Conservation (phyloP, 2,113 vertebrate genomes). For the Daubentonia madagascariensis region DNA sequence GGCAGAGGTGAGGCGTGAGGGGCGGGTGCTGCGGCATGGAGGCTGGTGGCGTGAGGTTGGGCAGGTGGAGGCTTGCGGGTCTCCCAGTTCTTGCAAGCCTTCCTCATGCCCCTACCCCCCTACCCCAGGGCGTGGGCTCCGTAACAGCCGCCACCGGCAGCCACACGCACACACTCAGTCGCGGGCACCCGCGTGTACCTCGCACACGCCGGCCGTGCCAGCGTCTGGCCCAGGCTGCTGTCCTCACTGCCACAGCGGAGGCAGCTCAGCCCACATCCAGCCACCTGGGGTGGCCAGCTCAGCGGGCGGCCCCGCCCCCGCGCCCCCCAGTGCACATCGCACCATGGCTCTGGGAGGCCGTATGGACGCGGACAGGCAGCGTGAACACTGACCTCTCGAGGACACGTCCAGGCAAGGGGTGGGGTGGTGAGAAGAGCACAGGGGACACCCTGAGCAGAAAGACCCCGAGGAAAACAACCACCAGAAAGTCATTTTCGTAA, state of each 20-base stretch:
- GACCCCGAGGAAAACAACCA: background rate
- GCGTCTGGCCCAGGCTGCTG: background rate
- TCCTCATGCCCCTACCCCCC: background rate
- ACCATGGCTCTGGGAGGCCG: background rate
- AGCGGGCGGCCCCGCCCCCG: background rate
- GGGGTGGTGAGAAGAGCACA: background rate
- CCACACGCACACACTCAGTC: background rate
- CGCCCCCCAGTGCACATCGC: fast-evolving
- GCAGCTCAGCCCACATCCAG: background rate
- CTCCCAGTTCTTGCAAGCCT: background rate
- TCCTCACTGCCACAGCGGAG: background rate
- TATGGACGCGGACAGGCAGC: fast-evolving
- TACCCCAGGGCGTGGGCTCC: background rate
- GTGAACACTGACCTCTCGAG: background rate
- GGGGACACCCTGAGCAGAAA: background rate
- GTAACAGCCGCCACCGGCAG: background rate
- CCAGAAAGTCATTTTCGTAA: background rate
- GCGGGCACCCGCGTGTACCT: background rate
- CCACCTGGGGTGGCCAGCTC: background rate
- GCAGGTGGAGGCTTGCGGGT: background rate
- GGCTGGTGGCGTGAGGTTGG: background rate
- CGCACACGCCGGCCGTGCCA: fast-evolving
- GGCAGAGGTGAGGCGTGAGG: conserved; percentile 81
- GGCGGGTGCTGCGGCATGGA: background rate
- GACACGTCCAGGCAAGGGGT: background rate